These are phyloP conservation scores for Rousettus leschenaultii DNA, from an alignment of 2,113 vertebrate species.

Conservation along the genomic window DNA sequence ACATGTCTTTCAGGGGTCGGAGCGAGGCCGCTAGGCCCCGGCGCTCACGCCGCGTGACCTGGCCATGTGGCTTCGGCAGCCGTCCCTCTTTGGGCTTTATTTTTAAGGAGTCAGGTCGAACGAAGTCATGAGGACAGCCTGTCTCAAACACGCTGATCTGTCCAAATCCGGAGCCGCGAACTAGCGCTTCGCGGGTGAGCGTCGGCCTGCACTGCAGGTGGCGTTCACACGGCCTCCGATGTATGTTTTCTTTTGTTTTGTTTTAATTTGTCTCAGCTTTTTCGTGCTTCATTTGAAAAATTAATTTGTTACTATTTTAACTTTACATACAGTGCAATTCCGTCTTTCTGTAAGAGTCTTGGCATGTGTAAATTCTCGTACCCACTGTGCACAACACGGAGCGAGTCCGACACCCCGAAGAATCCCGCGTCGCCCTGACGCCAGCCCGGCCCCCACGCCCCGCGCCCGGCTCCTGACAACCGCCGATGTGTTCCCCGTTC, in stretches of 20 bases:
- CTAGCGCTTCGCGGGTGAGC: neutral
- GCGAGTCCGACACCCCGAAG: neutral
- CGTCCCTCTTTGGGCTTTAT: neutral
- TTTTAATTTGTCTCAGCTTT: neutral
- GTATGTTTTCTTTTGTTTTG: neutral
- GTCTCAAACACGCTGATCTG: neutral
- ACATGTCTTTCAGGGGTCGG: rapidly evolving
- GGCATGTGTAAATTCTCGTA: neutral
- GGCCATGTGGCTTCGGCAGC: neutral
- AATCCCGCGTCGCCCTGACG: neutral
- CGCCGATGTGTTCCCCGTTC: neutral
- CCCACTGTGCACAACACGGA: too few species aligned
- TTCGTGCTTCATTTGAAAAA: neutral
- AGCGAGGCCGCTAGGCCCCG: neutral
- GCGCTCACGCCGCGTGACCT: rapidly evolving
- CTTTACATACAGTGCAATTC: neutral
- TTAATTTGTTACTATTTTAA: neutral
- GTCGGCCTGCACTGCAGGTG: neutral
- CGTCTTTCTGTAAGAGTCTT: neutral
- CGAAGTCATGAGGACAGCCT: neutral
- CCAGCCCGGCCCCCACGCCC: neutral
- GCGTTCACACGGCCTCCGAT: neutral
- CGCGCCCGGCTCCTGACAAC: too few species aligned
- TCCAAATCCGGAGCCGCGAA: neutral
- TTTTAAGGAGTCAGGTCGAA: neutral